Evolutionary conservation across 2,797 vertebrate species (phyloP).

Genomic region (Paedocypris micromegethes): DNA sequence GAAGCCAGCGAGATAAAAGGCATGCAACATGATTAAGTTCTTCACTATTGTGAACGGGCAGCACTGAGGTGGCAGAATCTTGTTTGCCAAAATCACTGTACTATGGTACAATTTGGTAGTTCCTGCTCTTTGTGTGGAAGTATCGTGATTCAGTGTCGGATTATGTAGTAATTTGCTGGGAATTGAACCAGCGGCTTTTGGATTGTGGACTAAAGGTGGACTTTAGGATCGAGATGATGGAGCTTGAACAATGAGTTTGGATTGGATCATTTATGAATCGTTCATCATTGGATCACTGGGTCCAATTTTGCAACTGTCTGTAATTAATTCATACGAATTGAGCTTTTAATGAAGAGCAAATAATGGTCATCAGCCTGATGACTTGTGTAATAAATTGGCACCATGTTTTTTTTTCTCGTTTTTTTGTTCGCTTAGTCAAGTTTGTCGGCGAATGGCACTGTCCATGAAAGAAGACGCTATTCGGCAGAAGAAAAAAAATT

Average conservation of each 20-base stretch:
- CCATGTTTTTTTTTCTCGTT: slow-evolving; percentile 20
- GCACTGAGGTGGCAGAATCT: slow-evolving; percentile 48
- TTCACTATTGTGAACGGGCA: slow-evolving; percentile 58
- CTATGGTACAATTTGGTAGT: too few species aligned
- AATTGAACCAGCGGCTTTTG: too few species aligned
- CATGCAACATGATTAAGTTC: slow-evolving; percentile 30
- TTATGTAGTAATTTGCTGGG: too few species aligned
- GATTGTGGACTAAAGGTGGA: too few species aligned
- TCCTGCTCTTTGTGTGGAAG: neutral
- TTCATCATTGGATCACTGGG: too few species aligned
- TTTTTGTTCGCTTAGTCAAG: slow-evolving; percentile 6
- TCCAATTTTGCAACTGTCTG: neutral
- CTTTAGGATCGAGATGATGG: too few species aligned
- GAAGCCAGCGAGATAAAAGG: slow-evolving; percentile 45
- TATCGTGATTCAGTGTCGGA: too few species aligned
- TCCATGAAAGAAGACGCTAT: slow-evolving; percentile 5
- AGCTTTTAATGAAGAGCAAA: slow-evolving; percentile 13
- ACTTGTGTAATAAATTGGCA: slow-evolving; percentile 16
- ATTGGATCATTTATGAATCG: neutral
- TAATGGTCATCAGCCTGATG: slow-evolving; percentile 15
- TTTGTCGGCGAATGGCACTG: slow-evolving; percentile 15
- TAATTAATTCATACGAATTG: slow-evolving; percentile 22
- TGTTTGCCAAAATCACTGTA: slow-evolving; percentile 32
- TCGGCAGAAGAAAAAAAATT: slow-evolving; percentile 20
- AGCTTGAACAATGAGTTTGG: too few species aligned